Evolutionary conservation across 2,113 vertebrate genomes (phyloP).

Genomic region (Larimichthys crocea): DNA sequence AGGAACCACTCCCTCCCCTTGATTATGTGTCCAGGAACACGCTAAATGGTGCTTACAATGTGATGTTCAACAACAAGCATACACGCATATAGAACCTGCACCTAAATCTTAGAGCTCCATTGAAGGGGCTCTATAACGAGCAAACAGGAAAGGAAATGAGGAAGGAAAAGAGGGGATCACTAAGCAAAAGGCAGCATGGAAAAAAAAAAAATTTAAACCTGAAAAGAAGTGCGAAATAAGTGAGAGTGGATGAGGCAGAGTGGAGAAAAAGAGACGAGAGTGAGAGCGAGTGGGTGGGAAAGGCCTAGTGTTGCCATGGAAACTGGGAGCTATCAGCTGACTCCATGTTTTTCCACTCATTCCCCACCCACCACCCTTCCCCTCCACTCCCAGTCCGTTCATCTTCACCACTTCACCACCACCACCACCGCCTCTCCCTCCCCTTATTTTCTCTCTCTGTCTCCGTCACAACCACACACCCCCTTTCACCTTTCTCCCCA

Average conservation of each 20-base stretch:
- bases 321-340: constrained; percentile 87
- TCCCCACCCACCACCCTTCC: constrained; percentile 62
- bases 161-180: constrained; percentile 19
- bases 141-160: constrained; percentile 1
- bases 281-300: constrained; percentile 82
- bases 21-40: background rate
- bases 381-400: constrained; percentile 42
- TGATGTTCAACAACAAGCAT: too few species aligned
- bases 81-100: background rate
- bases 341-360: constrained; percentile 76
- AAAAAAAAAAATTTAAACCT: background rate
- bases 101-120: background rate
- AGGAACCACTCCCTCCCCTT: background rate
- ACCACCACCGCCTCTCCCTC: constrained; percentile 3
- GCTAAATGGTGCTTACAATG: background rate
- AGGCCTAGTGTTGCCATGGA: constrained; percentile 85
- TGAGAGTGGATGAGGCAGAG: constrained; percentile 56
- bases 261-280: constrained; percentile 37
- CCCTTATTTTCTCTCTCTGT: background rate
- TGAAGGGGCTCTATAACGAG: too few species aligned
- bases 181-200: background rate
- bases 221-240: constrained; percentile 68
- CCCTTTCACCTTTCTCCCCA: constrained; percentile 48
- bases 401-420: constrained; percentile 50
- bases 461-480: background rate